Base-by-base conservation (phyloP, 2,113 vertebrate genomes). In the Cyprinus carpio region DNA sequence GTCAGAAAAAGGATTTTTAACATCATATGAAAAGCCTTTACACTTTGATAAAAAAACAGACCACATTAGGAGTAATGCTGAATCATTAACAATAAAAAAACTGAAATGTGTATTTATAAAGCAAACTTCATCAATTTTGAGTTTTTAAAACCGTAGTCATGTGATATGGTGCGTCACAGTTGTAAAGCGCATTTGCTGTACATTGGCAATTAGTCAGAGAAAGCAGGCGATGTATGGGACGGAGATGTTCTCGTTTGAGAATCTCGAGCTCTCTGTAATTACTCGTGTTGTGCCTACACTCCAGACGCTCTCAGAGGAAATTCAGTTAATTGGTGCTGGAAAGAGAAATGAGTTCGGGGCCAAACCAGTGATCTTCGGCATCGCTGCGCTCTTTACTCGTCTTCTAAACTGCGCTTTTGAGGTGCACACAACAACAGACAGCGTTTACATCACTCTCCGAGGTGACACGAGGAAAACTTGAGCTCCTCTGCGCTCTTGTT, bases 261-360 rank as follows among this genome's bases (percentile, higher is more conserved):
- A 72, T 85, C 64, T 82, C 12, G 25, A 77, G 75, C 83, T 78
- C 60, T 54, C 80, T 83, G 76, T 86, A 83, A 86, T 86, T 88
- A 88, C 80, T 77, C 40, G 12, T 62, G 75, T 82, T 88, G 43
- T 49, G 71, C 82, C 76, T 46, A 67, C 75, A 88, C 78, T 87
- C 83, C 77, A 82, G 83, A 84, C 46, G 18, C 69, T 62, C 79
- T 85, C 75, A 40, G 65, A 76, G 80, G 84, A 77, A 83, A 82
- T 76, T 65, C 71, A 76, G 80, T 64, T 86, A 86, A 86, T 86
- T 86, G 85, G 58, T 65, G 81, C 62, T 69, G 58, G 75, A 84
- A 56, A 67, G 78, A 71, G 81, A 82, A 65, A 87, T 69, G 75
- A 82, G 83, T 80, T 78, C 31, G 58, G 58, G 86, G 75, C 86